Base-by-base conservation (phyloP, 2,888 invertebrate species). In the Eueremaeus valkanovi region DNA sequence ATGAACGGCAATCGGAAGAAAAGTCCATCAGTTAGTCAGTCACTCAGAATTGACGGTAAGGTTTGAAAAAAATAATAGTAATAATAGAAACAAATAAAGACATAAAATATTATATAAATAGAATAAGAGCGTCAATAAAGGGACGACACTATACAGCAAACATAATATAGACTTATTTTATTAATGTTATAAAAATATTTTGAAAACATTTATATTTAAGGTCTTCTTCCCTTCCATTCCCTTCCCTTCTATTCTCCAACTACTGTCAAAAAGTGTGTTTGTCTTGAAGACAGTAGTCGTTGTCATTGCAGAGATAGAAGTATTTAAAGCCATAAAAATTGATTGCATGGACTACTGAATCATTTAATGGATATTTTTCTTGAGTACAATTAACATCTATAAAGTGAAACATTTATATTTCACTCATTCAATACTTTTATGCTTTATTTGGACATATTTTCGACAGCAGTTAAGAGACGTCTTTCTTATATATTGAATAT, bases 271-370 rank as follows among this genome's bases (percentile, higher is more conserved):
- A 49, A 6, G 8, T n/a, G 18, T 61, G 31, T 63, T 63, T 63
- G 63, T 29, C 63, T 63, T 33, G 0, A 29, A 31, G 33, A 33
- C 3, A n/a, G 58, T 58, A 49, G 49, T 49, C n/a, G 18, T 49
- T 49, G 49, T 49, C n/a, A n/a, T n/a, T n/a, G n/a, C n/a, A n/a
- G n/a, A n/a, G n/a, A n/a, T n/a, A n/a, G n/a, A n/a, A n/a, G n/a
- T n/a, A n/a, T n/a, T n/a, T n/a, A n/a, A 58, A 58, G 36, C 33
- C 63, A 33, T 63, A 29, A 63, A 58, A 63, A 33, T 63, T 63
- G 63, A 63, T 63, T 63, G 61, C 27, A 61, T 61, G 31, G 29
- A 63, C 36, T 63, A 63, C 63, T 63, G 36, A 29, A 1, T 63
- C 33, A 33, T 36, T 63, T 33, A 63, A 63, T 63, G 33, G 29